Evolutionary conservation across 2,888 invertebrate genomes (phyloP).

Genomic region (Myopa tessellatipennis): DNA sequence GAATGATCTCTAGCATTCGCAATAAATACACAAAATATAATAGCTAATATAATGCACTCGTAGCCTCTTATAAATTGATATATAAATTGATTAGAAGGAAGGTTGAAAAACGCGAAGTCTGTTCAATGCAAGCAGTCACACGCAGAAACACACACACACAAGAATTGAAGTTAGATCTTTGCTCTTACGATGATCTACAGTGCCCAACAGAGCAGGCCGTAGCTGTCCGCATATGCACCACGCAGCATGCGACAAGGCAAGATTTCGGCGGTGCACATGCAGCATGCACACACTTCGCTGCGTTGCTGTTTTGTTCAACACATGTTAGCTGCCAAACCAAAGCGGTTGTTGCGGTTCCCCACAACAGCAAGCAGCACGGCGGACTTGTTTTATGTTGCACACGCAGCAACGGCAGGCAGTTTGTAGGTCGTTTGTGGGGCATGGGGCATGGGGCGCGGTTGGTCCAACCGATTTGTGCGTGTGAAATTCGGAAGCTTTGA

Average conservation of each 20-base stretch:
- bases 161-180: neutral
- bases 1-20: too few relatives aligned
- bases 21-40: too few relatives aligned
- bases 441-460: neutral
- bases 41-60: too few relatives aligned
- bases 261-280: neutral
- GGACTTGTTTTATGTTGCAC: slow-evolving; percentile 18
- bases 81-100: too few relatives aligned
- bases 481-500: slow-evolving; percentile 30
- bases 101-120: too few relatives aligned
- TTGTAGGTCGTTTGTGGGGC: neutral
- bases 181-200: slow-evolving; percentile 19
- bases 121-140: neutral
- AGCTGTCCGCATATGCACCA: neutral
- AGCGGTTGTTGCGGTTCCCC: slow-evolving; percentile 4
- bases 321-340: slow-evolving; percentile 34
- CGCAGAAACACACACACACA: neutral
- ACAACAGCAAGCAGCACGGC: slow-evolving; percentile 1
- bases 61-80: too few relatives aligned
- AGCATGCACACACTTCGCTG: slow-evolving; percentile 23
- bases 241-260: neutral
- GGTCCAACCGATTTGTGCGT: slow-evolving; percentile 6
- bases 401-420: slow-evolving; percentile 2
- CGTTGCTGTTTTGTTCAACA: slow-evolving; percentile 32
- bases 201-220: neutral